Percentiles rank a stretch among this genome's conserved stretches.
These are phyloP conservation scores for Gorsachius goisagi DNA, from an alignment of 2,113 vertebrate genomes.

Conservation along the genomic window DNA sequence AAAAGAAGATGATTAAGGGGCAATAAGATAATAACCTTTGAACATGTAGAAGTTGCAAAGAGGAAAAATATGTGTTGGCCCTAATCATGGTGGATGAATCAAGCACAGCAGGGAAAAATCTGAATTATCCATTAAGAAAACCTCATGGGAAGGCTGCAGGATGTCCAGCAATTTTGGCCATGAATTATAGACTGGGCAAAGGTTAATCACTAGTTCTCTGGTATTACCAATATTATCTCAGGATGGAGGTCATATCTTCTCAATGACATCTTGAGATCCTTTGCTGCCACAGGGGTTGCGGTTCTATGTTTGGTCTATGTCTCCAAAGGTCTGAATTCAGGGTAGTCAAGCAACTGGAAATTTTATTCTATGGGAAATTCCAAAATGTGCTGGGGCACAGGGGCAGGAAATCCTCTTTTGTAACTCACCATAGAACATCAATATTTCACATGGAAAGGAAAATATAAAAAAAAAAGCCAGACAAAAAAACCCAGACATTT, in stretches of 20 bases:
- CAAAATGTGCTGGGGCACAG: not conserved
- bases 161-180: not conserved
- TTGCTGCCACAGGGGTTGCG: not conserved
- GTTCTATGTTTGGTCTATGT: not conserved
- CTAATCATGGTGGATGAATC: not conserved
- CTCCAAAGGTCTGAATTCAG: not conserved
- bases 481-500: not conserved
- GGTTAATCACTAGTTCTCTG: not conserved
- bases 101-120: not conserved
- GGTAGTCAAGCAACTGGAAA: not conserved
- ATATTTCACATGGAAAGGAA: not conserved
- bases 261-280: not conserved
- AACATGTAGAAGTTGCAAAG: not conserved
- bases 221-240: not conserved
- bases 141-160: not conserved
- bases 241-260: not conserved
- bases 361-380: not conserved
- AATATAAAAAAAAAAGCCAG: not conserved
- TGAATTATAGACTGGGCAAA: not conserved
- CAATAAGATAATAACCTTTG: not conserved
- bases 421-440: not conserved
- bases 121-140: not conserved
- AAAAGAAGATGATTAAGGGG: not conserved
- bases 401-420: not conserved
- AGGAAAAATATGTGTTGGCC: not conserved